Base-by-base conservation (phyloP, 2,888 invertebrate genomes). In the Chrysolina haemoptera region DNA sequence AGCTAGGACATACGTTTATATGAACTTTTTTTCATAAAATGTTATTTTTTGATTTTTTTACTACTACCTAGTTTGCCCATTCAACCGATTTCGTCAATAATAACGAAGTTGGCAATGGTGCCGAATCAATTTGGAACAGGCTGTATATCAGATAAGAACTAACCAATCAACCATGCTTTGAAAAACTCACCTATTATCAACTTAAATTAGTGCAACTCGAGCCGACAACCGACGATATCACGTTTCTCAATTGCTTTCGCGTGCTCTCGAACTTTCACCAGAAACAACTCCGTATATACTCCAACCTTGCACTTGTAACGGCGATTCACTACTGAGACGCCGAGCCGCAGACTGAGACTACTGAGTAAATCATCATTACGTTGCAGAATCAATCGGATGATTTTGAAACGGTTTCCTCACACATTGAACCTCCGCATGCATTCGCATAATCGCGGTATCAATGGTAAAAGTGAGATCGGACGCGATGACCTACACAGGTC, bases 401-500 rank as follows among this genome's bases (percentile, higher is more conserved):
- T 59, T 59, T 59, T 6, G 12, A 16, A 22, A 59, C 35, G 35
- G 35, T 59, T 59, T n/a, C 14, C 27, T 22, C 59, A 50, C 9
- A 16, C 50, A 18, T 18, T n/a, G 43, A 43, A 43, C 43, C 43
- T 43, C 43, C 43, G 43, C 43, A 43, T 43, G 43, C 43, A 43
- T 43, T 43, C 6, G 43, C 14, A 14, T 43, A 43, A 43, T 22
- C 53, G 20, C 53, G 53, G 53, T 53, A 35, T n/a, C 27, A n/a
- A 8, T 18, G n/a, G n/a, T 3, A 50, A 18, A 18, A 50, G n/a
- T n/a, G 59, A 59, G 59, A 59, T 12, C 14, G 27, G 22, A 14
- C 22, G 59, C 10, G 59, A 59, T 59, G 59, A 59, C 59, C 59
- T 59, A 59, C 27, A 59, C 27, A 59, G 27, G 27, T 59, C 59